Base-by-base conservation (phyloP, 2,888 invertebrate genomes). In the Oxyteleia sp. region DNA sequence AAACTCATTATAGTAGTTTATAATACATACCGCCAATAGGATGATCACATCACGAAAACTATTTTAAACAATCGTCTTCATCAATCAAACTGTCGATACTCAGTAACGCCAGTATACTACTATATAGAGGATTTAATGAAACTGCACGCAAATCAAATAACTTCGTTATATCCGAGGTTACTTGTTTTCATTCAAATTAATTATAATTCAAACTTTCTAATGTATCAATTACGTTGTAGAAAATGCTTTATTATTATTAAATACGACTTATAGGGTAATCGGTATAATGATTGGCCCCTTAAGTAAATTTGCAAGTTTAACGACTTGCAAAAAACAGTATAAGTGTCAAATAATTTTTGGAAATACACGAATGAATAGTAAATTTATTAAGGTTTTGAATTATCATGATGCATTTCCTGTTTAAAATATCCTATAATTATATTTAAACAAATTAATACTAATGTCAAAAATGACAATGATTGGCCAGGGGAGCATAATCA, bases 1-100 rank as follows among this genome's bases (percentile, higher is more conserved):
- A 53, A 68, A 53, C 53, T 53, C 53, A 53, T 68, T 68, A 68
- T 53, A 68, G 53, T 13, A 53, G 68, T 43, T 68, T 68, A 53
- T 53, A 68, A 68, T 29, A 16, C 13, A 11, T 43, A 15, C 26
- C 53, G 35, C 43, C 53, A 53, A 68, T 53, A 4, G 26, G 7
- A 35, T 51, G 15, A 45, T 64, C 45, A 7, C 13, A 4, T 32
- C 18, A 47, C 20, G 47, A 47, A 57, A 69, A 32, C 47, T 15
- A 47, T 57, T 69, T 20, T 13, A 57, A 57, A 41, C 35, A 26
- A 10, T 69, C 29, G 15, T 51, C 32, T 57, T 47, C 55, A 57
- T 57, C 57, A 69, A 57, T 69, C 57, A 57, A 69, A 23, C n/a
- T 55, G 57, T 68, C 66, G 32, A 53, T 29, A 16, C 1, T 29